A percentile compares a stretch with the other conserved stretches of the same genome.
phyloP scores from a whole-genome alignment of 1,140 invertebrate species.

The Trachymyrmex septentrionalis region DNA sequence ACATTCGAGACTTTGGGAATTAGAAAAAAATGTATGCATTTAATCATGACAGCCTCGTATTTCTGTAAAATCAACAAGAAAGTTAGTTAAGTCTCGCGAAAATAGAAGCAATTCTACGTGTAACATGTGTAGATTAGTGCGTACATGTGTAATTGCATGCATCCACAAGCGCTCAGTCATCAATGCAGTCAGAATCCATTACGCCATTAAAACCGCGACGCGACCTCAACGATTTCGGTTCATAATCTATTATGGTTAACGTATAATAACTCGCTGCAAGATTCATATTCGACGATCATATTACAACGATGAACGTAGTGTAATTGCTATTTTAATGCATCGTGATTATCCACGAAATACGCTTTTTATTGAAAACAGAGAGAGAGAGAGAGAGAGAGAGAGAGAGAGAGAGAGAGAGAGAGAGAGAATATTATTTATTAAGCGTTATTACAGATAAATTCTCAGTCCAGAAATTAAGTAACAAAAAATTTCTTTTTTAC shows the following conservation, averaged over 20 bases:
- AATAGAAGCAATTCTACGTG: not conserved
- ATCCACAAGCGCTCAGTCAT: constrained; percentile 2
- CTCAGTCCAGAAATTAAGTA: not conserved
- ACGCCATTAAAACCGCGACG: constrained; percentile 6
- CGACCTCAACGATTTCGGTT: constrained; percentile 42
- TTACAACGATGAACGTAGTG: not conserved
- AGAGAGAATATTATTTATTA: not conserved
- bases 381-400: not conserved
- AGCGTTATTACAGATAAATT: not conserved
- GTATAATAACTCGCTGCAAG: constrained; percentile 40
- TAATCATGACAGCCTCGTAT: not conserved
- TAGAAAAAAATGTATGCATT: not conserved
- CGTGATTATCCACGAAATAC: constrained; percentile 20
- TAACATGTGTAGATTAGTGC: not conserved
- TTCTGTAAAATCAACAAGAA: not conserved
- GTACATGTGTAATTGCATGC: not conserved
- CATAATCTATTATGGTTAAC: constrained; percentile 47
- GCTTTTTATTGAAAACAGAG: not conserved
- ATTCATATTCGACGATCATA: constrained; percentile 13
- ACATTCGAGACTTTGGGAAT: not conserved
- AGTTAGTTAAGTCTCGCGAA: not conserved
- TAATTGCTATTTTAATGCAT: constrained; percentile 16
- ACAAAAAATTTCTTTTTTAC: not conserved
- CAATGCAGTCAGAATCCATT: constrained; percentile 52
- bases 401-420: no score